Percentiles rank a stretch among this genome's conserved stretches.
Conservation (phyloP, 2,888 invertebrate genomes). For the Disparrhopalites patrizii region DNA sequence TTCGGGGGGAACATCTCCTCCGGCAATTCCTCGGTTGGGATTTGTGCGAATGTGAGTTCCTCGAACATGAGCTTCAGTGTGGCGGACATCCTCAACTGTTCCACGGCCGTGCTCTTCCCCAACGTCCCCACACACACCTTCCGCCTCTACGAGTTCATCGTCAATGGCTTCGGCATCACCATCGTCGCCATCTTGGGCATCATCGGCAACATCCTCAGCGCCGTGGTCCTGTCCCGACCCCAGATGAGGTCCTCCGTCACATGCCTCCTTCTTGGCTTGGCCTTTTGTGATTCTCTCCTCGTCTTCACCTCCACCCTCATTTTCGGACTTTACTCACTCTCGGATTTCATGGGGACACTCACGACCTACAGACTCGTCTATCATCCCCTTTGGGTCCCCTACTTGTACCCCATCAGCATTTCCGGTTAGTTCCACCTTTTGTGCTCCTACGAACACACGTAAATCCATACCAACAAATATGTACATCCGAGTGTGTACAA, state of each 20-base stretch:
- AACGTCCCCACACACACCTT: background rate
- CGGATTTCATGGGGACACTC: slow-evolving; percentile 59
- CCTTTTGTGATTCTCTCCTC: slow-evolving; percentile 86
- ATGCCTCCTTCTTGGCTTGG: slow-evolving; percentile 86
- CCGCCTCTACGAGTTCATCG: slow-evolving; percentile 52
- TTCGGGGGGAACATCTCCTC: too few relatives aligned
- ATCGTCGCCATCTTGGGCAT: slow-evolving; percentile 67
- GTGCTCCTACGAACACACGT: too few relatives aligned
- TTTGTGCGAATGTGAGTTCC: slow-evolving; percentile 6
- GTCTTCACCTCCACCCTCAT: slow-evolving; percentile 78
- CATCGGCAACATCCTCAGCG: slow-evolving; percentile 83
- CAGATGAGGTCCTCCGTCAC: slow-evolving; percentile 96
- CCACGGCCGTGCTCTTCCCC: background rate
- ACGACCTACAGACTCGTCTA: slow-evolving; percentile 42
- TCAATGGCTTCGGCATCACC: slow-evolving; percentile 76
- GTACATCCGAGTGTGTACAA: too few relatives aligned
- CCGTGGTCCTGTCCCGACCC: slow-evolving; percentile 83
- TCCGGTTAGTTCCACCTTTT: slow-evolving; percentile 36
- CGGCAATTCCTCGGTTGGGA: background rate
- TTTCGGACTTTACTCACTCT: slow-evolving; percentile 81
- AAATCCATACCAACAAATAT: too few relatives aligned
- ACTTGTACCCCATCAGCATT: slow-evolving; percentile 45
- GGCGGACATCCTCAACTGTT: slow-evolving; percentile 6
- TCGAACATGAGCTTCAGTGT: background rate
- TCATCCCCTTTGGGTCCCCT: slow-evolving; percentile 46